phyloP scores from a whole-genome alignment of 1,140 invertebrate genomes.

The Elymnias hypermnestra region DNA sequence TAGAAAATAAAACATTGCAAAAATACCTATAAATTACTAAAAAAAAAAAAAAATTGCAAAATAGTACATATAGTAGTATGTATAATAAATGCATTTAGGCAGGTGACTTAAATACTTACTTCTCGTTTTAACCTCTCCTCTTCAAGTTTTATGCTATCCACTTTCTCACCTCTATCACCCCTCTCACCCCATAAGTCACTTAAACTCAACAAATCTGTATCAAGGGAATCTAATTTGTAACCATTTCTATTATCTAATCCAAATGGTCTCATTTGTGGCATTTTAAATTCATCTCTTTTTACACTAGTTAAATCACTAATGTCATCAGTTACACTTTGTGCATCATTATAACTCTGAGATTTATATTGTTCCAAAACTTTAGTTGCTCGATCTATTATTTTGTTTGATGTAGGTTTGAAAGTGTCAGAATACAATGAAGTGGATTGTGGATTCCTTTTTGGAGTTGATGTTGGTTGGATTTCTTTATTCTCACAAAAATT shows the following conservation, averaged over 20 bases:
- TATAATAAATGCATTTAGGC: too few species aligned
- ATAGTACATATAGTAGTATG: not conserved
- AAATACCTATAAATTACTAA: too few species aligned
- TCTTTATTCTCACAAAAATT: slow-evolving; percentile 59
- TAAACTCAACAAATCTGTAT: slow-evolving; percentile 69
- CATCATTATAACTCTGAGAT: slow-evolving; percentile 41
- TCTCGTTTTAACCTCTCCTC: slow-evolving; percentile 86
- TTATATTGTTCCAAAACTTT: slow-evolving; percentile 65
- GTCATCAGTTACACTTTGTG: slow-evolving; percentile 29
- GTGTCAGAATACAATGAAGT: slow-evolving; percentile 34
- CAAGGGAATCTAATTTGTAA: slow-evolving; percentile 50
- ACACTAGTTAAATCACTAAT: slow-evolving; percentile 37
- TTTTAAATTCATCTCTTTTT: slow-evolving; percentile 60
- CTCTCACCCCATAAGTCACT: slow-evolving; percentile 77
- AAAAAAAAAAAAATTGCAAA: not conserved
- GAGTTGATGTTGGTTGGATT: slow-evolving; percentile 60
- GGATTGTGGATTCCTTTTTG: slow-evolving; percentile 33
- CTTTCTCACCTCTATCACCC: slow-evolving; percentile 46
- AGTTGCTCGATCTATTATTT: slow-evolving; percentile 55
- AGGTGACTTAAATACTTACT: slow-evolving; percentile 69
- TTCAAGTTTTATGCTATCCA: slow-evolving; percentile 79
- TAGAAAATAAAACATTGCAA: not conserved
- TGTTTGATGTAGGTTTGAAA: slow-evolving; percentile 58
- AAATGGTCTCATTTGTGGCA: slow-evolving; percentile 62
- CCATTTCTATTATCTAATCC: slow-evolving; percentile 32